phyloP scores from a whole-genome alignment of 92 coral and sea anemone species.

The Epizoanthus ramosus region DNA sequence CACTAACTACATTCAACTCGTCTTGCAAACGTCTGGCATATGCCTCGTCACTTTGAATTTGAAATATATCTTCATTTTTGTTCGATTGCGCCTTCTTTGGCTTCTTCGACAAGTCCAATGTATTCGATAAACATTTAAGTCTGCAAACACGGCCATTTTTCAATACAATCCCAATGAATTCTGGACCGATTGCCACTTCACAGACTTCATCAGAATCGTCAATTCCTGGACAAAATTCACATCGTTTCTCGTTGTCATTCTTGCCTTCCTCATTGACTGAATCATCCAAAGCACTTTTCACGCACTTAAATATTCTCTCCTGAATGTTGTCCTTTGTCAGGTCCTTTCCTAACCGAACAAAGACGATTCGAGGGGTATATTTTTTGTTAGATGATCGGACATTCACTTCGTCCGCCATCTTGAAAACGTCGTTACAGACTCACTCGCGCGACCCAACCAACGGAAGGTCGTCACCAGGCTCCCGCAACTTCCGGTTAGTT shows the following conservation, averaged over 20 bases:
- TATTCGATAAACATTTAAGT: constrained; percentile 75
- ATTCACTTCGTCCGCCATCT: constrained; percentile 74
- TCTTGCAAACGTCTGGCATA: constrained; percentile 79
- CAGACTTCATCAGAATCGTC: constrained; percentile 58
- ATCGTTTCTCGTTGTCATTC: constrained; percentile 58
- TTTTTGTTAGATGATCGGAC: constrained; percentile 33
- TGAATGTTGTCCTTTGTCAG: constrained; percentile 81
- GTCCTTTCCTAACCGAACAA: constrained; percentile 81
- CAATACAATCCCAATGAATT: constrained; percentile 76
- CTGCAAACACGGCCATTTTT: constrained; percentile 89
- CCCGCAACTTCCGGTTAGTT: constrained; percentile 30
- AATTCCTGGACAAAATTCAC: constrained; percentile 58
- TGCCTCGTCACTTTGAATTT: constrained; percentile 83
- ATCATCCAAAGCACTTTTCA: constrained; percentile 65
- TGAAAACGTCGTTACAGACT: constrained; percentile 35
- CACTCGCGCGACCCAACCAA: neutral
- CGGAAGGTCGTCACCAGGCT: constrained; percentile 9
- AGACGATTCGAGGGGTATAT: constrained; percentile 71
- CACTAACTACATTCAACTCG: constrained; percentile 40
- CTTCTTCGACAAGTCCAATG: constrained; percentile 62
- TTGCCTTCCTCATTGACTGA: constrained; percentile 37
- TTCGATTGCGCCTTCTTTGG: constrained; percentile 37
- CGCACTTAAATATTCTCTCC: constrained; percentile 71
- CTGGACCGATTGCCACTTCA: constrained; percentile 86
- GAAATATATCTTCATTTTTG: constrained; percentile 69